phyloP scores from a whole-genome alignment of 2,888 invertebrate genomes.

The Agapostemon virescens region DNA sequence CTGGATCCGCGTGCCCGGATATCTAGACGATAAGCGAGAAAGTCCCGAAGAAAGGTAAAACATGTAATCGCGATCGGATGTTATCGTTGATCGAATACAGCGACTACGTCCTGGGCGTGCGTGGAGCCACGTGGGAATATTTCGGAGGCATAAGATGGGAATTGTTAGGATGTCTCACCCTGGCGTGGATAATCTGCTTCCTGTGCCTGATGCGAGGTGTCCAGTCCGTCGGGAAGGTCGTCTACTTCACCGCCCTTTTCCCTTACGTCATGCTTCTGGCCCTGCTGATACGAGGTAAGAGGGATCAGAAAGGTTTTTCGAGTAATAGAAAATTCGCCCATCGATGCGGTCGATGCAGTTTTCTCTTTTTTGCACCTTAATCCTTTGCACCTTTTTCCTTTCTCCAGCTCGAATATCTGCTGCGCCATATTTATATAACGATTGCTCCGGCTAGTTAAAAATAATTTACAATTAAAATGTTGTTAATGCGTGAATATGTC shows the following conservation, averaged over 20 bases:
- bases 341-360: neutral
- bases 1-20: neutral
- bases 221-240: conserved; percentile 93
- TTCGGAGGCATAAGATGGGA: conserved; percentile 91
- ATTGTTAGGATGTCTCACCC: conserved; percentile 88
- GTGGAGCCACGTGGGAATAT: conserved; percentile 87
- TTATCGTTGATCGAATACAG: conserved; percentile 80
- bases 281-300: conserved; percentile 81
- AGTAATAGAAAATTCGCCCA: conserved; percentile 31
- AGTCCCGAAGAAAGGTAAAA: conserved; percentile 53
- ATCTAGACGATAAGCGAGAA: conserved; percentile 24
- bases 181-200: conserved; percentile 92
- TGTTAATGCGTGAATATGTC: no score
- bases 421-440: no score
- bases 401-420: neutral
- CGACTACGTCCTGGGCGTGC: conserved; percentile 88
- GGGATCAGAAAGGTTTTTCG: conserved; percentile 27
- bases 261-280: conserved; percentile 87
- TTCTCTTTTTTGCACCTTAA: neutral
- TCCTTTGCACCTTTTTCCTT: no score
- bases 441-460: no score
- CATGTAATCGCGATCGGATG: conserved; percentile 60
- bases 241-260: conserved; percentile 87
- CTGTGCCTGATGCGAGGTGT: conserved; percentile 93
- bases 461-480: no score